Base-by-base conservation (phyloP, 2,113 vertebrate species). In the Nestor notabilis region DNA sequence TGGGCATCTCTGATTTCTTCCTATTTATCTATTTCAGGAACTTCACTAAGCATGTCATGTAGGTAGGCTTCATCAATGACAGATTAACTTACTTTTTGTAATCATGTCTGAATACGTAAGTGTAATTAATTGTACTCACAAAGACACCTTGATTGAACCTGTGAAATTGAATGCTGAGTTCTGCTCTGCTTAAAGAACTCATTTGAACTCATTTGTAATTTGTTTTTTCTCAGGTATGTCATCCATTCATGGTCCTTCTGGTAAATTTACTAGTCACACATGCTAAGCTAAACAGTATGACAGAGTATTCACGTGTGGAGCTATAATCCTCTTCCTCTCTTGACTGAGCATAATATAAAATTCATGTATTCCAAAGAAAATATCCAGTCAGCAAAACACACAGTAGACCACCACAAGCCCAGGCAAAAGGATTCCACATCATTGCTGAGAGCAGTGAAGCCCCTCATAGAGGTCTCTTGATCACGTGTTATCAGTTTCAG, bases 111-210 rank as follows among this genome's bases (percentile, higher is more conserved):
- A 93, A 96, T 84, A 21, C 3, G 1, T 84, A 84, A 90, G 89
- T 91, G 92, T 92, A 97, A 96, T 96, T 96, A 97, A 93, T 95
- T 85, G 92, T 97, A 97, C 95, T 96, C 92, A 92, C 92, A 93
- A 93, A 95, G 86, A 95, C 81, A 83, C 80, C 68, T 95, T 87
- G 88, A 91, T 91, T 95, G 83, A 94, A 95, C 81, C 80, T 95
- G 90, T 74, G 69, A 41, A 95, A 91, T 92, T 87, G 84, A 78
- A 91, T 46, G 24, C 70, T 84, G 47, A 19, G 44, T 79, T 93
- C 69, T 92, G 46, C 33, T 89, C 64, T 87, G 70, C 69, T 56
- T 87, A 46, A 76, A 87, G 47, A 87, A 31, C 76, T 87, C 19
- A 76, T 70, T 25, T 72, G 70, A 89, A 28, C 80, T 84, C 17